Evolutionary conservation across 2,113 vertebrate species (phyloP), one percentile per base, ranked within the genome.

Genomic region (Eolophus roseicapilla): DNA sequence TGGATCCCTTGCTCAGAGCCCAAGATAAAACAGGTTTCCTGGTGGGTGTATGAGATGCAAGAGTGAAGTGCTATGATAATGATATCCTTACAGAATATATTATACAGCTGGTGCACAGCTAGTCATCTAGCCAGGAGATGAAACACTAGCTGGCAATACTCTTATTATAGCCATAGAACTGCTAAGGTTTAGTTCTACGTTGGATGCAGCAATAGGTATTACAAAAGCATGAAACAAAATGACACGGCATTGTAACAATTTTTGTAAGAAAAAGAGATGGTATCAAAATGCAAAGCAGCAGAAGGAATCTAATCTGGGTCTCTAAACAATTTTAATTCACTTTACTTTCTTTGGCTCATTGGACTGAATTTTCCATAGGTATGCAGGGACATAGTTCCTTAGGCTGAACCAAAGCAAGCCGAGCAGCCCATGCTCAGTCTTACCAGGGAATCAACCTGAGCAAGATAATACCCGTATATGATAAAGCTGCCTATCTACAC

Each of bases 41-140:
- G 74, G 96, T 96, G 93, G 95, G 93, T 76, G 91, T 85, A 86
- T 52, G 77, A 95, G 73, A 94, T 90, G 81, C 65, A 92, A 86
- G 70, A 96, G 69, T 75, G 82, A 88, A 96, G 77, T 55, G 69
- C 65, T 84, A 91, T 82, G 92, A 93, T 41, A 93, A 95, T 88
- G 96, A 83, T 91, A 82, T 82, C 70, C 70, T 95, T 95, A 75
- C 86, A 87, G 88, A 92, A 93, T 86, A 82, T 29, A 83, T 96
- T 84, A 76, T 93, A 80, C 93, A 96, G 92, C 95, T 97, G 95
- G 90, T 94, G 67, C 86, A 92, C 90, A 94, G 90, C 92, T 90
- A 92, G 83, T 93, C 90, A 93, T 95, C 73, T 64, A 96, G 70
- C 64, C 82, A 94, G 88, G 57, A 96, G 80, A 96, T 93, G 82